Evolutionary conservation across 2,888 invertebrate species (phyloP).

Genomic region (Macrosoma leucophasiata): DNA sequence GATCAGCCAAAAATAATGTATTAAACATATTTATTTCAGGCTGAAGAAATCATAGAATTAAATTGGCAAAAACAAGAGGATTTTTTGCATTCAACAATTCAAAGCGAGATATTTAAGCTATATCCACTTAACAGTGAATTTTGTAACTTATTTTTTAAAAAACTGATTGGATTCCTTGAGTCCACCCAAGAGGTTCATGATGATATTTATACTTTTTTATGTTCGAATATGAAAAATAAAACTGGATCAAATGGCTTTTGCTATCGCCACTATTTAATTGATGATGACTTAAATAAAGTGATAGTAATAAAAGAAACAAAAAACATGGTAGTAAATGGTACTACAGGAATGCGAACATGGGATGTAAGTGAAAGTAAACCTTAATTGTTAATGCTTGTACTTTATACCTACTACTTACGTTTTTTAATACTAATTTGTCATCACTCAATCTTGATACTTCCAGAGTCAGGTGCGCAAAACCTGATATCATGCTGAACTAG

Average conservation of each 20-base stretch:
- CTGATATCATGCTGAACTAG: no score
- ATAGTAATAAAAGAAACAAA: conserved; percentile 82
- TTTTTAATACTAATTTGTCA: no score
- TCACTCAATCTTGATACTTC: no score
- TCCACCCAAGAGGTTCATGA: conserved; percentile 77
- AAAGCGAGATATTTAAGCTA: conserved; percentile 64
- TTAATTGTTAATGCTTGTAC: background rate
- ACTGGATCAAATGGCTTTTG: conserved; percentile 48
- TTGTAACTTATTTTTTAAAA: conserved; percentile 79
- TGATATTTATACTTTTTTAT: conserved; percentile 77
- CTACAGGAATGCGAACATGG: conserved; percentile 88
- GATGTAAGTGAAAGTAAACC: conserved; percentile 70
- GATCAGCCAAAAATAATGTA: no score
- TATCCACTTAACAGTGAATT: conserved; percentile 80
- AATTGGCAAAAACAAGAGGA: conserved; percentile 74
- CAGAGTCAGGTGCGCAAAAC: no score
- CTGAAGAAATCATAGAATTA: conserved; percentile 37
- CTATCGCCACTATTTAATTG: conserved; percentile 79
- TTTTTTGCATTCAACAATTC: conserved; percentile 76
- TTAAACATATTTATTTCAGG: conserved; percentile 35
- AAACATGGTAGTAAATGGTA: conserved; percentile 84
- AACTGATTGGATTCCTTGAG: conserved; percentile 77
- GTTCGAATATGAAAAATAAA: conserved; percentile 59
- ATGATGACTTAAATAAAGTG: conserved; percentile 40
- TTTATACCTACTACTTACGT: no score